These are phyloP conservation scores for Astyanax mexicanus DNA, from an alignment of 2,797 vertebrate genomes.

Conservation along the genomic window DNA sequence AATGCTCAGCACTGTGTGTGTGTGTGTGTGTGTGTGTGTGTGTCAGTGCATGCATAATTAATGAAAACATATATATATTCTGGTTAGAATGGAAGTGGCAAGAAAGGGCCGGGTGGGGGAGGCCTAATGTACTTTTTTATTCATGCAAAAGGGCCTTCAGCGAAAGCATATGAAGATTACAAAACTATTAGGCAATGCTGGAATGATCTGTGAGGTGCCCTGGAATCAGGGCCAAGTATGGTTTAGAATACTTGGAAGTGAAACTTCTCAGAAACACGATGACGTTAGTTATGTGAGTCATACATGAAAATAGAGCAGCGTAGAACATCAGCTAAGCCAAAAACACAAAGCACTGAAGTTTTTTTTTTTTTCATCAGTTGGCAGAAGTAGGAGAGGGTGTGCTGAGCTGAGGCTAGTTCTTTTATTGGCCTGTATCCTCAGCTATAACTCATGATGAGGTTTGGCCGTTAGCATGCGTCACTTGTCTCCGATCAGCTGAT, in stretches of 20 bases:
- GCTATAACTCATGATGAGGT: background rate
- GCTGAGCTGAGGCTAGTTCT: background rate
- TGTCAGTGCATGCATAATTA: background rate
- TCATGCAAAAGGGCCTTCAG: constrained; percentile 10
- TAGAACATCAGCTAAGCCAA: constrained; percentile 17
- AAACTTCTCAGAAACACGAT: constrained; percentile 45
- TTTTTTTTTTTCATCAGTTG: constrained; percentile 2
- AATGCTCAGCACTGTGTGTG: background rate
- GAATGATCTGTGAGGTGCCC: background rate
- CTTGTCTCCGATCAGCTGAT: constrained; percentile 16
- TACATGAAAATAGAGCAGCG: constrained; percentile 27
- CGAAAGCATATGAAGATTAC: background rate
- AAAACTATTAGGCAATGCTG: constrained; percentile 4
- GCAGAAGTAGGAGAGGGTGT: background rate
- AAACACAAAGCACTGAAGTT: constrained; percentile 7
- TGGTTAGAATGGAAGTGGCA: background rate
- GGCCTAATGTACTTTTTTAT: background rate
- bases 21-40: background rate
- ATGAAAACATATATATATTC: constrained; percentile 19
- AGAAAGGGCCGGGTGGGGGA: background rate
- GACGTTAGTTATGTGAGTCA: constrained; percentile 40
- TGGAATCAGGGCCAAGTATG: constrained; percentile 19
- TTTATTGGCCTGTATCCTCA: constrained; percentile 10
- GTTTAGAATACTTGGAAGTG: constrained; percentile 38
- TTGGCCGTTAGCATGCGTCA: constrained; percentile 18